Conservation (phyloP, 2,113 vertebrate species). For the Trematomus loennbergii region DNA sequence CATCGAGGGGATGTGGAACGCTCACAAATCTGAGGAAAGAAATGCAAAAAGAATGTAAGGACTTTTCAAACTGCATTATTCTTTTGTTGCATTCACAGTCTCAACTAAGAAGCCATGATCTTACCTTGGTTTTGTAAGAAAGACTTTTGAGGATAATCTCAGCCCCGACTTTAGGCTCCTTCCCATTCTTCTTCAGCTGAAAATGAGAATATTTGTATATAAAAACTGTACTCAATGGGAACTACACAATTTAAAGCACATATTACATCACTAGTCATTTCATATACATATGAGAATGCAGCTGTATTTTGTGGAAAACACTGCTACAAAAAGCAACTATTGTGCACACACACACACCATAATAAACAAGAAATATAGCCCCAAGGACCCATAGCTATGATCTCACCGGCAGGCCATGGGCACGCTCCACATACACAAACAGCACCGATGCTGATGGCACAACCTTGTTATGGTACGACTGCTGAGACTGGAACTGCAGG, state of each 20-base stretch:
- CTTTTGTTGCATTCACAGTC: neutral
- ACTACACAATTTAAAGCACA: slow-evolving; percentile 11
- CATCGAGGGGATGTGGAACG: slow-evolving; percentile 87
- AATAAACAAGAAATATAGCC: slow-evolving; percentile 24
- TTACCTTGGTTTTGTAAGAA: slow-evolving; percentile 89
- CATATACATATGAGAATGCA: neutral
- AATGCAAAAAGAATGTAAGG: neutral
- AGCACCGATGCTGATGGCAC: slow-evolving; percentile 87
- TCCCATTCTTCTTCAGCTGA: slow-evolving; percentile 90
- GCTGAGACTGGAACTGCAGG: slow-evolving; percentile 84
- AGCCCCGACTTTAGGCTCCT: slow-evolving; percentile 86
- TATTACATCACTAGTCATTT: slow-evolving; percentile 1
- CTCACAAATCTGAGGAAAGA: slow-evolving; percentile 78
- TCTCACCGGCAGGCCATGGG: slow-evolving; percentile 88
- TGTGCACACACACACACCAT: neutral
- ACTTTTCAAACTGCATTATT: neutral
- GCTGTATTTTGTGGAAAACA: neutral
- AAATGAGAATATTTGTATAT: slow-evolving; percentile 12
- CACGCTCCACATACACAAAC: slow-evolving; percentile 89
- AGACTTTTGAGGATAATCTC: slow-evolving; percentile 82
- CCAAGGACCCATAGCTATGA: slow-evolving; percentile 5
- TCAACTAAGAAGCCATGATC: neutral
- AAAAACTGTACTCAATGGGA: neutral
- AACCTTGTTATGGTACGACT: slow-evolving; percentile 86
- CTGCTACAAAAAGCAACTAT: neutral